Base-by-base conservation (phyloP, 2,888 invertebrate genomes). In the Dynastes grantii region DNA sequence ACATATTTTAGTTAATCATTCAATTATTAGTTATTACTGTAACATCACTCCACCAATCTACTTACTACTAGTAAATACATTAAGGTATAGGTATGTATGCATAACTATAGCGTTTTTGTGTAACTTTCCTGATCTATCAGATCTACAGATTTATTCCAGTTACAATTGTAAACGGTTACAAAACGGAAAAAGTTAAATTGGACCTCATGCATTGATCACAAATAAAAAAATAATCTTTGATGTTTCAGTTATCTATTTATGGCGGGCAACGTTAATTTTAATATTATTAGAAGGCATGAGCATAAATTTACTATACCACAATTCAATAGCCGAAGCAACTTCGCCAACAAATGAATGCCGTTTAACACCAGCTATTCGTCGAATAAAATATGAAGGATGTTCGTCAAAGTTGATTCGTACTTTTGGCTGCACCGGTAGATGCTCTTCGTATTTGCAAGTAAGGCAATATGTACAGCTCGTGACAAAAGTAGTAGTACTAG, bases 381-480 rank as follows among this genome's bases (percentile, higher is more conserved):
- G 68, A 29, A 68, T 68, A 68, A 68, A 49, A 3, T 68, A 68
- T 27, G 68, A 68, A 29, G 68, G 68, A 29, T 68, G 68, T 29
- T 68, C 68, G 11, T 68, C 68, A 29, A 68, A 68, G 13, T 51
- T 49, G 13, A 68, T 68, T 51, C 68, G 27, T 49, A 68, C 68
- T 13, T 68, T 51, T 68, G 68, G 68, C 11, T 68, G 68, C 27
- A 68, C 27, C 13, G 68, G 68, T 29, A 16, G 51, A n/a, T 68
- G 68, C 22, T 68, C 68, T 11, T 68, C 68, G 13, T 68, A 68
- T 51, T 53, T 68, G 27, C 53, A 68, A 49, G 68, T 68, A 68
- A 29, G 3, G 11, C 32, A 11, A 63, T 13, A 61, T 27, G 5
- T 61, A 45, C 45, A 11, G 8, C 8, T 11, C 11, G 9, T 45